phyloP scores from a whole-genome alignment of 1,140 invertebrate species.

The Bombyx mori region DNA sequence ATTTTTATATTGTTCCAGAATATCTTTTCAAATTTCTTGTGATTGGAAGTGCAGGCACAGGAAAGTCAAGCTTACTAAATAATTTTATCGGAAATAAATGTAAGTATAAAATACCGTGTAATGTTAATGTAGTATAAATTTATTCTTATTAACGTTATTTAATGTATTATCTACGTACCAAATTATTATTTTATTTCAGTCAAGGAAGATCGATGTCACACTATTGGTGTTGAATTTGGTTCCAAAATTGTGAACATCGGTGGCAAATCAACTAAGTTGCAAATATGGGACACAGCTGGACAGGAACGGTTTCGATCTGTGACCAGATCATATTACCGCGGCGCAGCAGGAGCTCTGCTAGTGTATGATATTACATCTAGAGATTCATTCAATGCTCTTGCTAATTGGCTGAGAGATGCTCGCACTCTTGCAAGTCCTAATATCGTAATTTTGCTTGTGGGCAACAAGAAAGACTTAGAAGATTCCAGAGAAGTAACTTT shows the following conservation, averaged over 20 bases:
- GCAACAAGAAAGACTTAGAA: conserved; percentile 88
- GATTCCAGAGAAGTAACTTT: conserved; percentile 84
- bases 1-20: conserved; percentile 72
- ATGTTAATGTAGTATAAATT: too few species aligned
- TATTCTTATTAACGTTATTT: background rate
- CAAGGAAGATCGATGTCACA: conserved; percentile 86
- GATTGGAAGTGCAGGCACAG: conserved; percentile 87
- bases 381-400: conserved; percentile 86
- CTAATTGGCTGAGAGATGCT: conserved; percentile 89
- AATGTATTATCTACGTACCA: background rate
- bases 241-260: conserved; percentile 88
- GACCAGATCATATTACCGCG: conserved; percentile 85
- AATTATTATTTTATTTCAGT: conserved; percentile 61
- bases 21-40: conserved; percentile 89
- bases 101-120: conserved; percentile 63
- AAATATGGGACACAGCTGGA: conserved; percentile 84
- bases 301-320: conserved; percentile 78
- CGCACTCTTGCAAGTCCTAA: conserved; percentile 89
- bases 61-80: conserved; percentile 90
- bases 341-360: conserved; percentile 84
- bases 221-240: conserved; percentile 89
- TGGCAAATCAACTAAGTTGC: conserved; percentile 86
- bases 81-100: conserved; percentile 94
- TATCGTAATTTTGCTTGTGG: conserved; percentile 85
- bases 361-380: conserved; percentile 87